Evolutionary conservation across 37 sponge, comb jelly and placozoan species (phyloP).

Genomic region (Tethya wilhelma): DNA sequence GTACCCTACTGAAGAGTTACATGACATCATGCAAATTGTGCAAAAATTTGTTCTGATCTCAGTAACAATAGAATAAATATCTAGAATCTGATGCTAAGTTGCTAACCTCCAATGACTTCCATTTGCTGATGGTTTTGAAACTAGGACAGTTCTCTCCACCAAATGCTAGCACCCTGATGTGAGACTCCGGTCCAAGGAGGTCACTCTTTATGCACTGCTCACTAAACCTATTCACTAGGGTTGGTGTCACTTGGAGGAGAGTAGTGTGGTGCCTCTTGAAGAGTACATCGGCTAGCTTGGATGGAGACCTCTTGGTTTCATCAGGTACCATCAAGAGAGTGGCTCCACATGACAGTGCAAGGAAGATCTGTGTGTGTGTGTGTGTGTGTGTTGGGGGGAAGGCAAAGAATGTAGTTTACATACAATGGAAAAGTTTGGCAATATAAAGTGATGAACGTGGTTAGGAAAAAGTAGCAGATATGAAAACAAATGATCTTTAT

Average conservation of each 20-base stretch:
- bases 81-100: too few relatives aligned
- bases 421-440: too few relatives aligned
- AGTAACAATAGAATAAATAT: too few relatives aligned
- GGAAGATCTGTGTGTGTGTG: slow-evolving; percentile 64
- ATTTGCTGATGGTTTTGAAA: slow-evolving; percentile 9
- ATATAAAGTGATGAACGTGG: too few relatives aligned
- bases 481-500: too few relatives aligned
- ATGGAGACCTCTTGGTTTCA: slow-evolving; percentile 54
- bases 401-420: too few relatives aligned
- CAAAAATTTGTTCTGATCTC: too few relatives aligned
- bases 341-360: slow-evolving; percentile 71
- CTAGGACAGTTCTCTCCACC: slow-evolving; percentile 89
- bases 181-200: slow-evolving; percentile 50
- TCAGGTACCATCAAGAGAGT: slow-evolving; percentile 74
- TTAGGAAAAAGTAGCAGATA: too few relatives aligned
- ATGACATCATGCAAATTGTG: too few relatives aligned
- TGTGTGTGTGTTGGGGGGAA: too few relatives aligned
- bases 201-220: neutral
- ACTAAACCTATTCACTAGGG: slow-evolving; percentile 37
- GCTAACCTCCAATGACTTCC: slow-evolving; percentile 64
- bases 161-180: slow-evolving; percentile 79
- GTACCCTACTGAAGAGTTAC: too few relatives aligned
- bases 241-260: slow-evolving; percentile 77
- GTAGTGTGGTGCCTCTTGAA: slow-evolving; percentile 42
- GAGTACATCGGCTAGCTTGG: slow-evolving; percentile 30